These are phyloP conservation scores for Brenthis hecate DNA, from an alignment of 2,888 invertebrate species.

Conservation along the genomic window DNA sequence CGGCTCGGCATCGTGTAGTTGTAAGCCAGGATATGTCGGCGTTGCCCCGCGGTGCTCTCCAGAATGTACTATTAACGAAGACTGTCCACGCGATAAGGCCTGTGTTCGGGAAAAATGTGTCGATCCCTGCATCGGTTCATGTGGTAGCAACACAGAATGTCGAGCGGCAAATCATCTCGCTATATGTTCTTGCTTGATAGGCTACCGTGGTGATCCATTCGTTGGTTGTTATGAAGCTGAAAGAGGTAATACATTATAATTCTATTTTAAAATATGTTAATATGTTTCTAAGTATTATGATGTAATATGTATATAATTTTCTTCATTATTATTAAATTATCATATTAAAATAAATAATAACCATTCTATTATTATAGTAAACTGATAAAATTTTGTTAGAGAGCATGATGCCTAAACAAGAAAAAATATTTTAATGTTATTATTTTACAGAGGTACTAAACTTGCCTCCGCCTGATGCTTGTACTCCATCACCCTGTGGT, in stretches of 20 bases:
- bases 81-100: slow-evolving; percentile 87
- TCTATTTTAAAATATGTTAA: neutral
- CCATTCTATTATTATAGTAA: too few relatives aligned
- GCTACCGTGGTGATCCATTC: slow-evolving; percentile 89
- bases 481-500: slow-evolving; percentile 85
- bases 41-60: slow-evolving; percentile 88
- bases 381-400: too few relatives aligned
- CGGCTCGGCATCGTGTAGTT: slow-evolving; percentile 83
- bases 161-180: slow-evolving; percentile 89
- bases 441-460: neutral
- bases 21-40: slow-evolving; percentile 85
- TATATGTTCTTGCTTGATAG: slow-evolving; percentile 86
- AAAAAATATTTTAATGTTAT: too few relatives aligned
- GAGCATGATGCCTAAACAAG: too few relatives aligned
- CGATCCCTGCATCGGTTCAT: slow-evolving; percentile 87
- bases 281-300: neutral
- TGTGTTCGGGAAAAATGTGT: slow-evolving; percentile 89
- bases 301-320: neutral
- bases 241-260: slow-evolving; percentile 51
- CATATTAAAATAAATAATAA: too few relatives aligned
- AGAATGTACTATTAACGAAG: slow-evolving; percentile 89
- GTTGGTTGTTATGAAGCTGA: slow-evolving; percentile 65
- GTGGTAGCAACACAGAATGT: slow-evolving; percentile 87
- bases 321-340: too few relatives aligned
- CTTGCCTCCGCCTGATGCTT: slow-evolving; percentile 74